These are phyloP conservation scores for Porites divaricata DNA, from an alignment of 92 coral and sea anemone genomes.

Conservation along the genomic window DNA sequence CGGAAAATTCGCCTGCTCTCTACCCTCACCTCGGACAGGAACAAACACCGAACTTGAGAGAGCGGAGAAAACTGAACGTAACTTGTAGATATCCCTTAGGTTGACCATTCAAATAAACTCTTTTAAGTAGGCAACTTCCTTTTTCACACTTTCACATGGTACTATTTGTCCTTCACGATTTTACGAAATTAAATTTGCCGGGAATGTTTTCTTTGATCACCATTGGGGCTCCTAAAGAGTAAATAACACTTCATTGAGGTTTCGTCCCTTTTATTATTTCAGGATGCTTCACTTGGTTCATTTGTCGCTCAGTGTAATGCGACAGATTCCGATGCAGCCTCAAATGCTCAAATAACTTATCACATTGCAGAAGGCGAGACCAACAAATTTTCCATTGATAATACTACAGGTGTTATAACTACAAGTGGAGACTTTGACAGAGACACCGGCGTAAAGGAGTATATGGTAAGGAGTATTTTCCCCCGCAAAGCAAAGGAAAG, in stretches of 20 bases:
- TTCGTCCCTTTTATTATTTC: not conserved
- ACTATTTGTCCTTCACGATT: no score
- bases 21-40: no score
- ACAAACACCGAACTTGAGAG: no score
- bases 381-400: conserved; percentile 67
- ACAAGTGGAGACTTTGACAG: conserved; percentile 50
- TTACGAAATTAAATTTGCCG: no score
- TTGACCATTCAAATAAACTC: no score
- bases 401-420: conserved; percentile 54
- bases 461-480: conserved; percentile 5
- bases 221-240: not conserved
- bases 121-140: no score
- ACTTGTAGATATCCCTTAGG: no score
- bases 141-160: no score
- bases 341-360: conserved; percentile 62
- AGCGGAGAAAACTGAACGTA: no score
- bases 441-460: conserved; percentile 25
- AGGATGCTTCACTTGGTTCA: conserved; percentile 55
- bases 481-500: no score
- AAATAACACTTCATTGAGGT: not conserved
- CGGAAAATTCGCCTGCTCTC: no score
- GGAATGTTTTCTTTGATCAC: no score
- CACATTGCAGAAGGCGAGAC: conserved; percentile 53
- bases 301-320: conserved; percentile 59
- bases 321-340: conserved; percentile 60